phyloP scores from a whole-genome alignment of 1,140 invertebrate species.

The Eurosta solidaginis region DNA sequence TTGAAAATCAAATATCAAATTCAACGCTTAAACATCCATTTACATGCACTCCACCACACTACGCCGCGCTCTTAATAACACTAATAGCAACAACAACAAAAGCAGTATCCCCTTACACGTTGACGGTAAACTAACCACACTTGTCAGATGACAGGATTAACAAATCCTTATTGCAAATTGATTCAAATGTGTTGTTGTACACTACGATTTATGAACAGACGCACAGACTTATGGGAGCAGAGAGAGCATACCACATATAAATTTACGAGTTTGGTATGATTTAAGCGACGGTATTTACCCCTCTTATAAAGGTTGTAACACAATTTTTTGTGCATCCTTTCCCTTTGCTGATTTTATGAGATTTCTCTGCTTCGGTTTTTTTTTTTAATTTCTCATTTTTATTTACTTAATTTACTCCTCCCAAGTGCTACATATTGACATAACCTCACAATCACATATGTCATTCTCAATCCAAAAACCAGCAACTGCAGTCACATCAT shows the following conservation, averaged over 20 bases:
- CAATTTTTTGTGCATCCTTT: not conserved
- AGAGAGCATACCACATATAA: not conserved
- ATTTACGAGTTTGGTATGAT: not conserved
- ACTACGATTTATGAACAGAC: not conserved
- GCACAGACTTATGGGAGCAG: not conserved
- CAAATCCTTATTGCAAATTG: slow-evolving; percentile 58
- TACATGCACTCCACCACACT: not conserved
- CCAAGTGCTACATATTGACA: not conserved
- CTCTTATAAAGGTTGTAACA: not conserved
- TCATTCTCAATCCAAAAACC: not conserved
- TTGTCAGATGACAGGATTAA: slow-evolving; percentile 59
- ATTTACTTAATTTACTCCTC: not conserved
- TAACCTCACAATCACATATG: no score
- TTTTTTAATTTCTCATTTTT: not conserved
- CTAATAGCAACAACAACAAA: not conserved
- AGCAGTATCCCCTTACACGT: not conserved
- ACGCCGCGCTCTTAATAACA: not conserved
- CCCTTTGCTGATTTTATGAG: not conserved
- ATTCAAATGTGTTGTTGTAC: slow-evolving; percentile 45
- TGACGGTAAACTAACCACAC: slow-evolving; percentile 53
- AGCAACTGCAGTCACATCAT: not conserved
- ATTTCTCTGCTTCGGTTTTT: not conserved
- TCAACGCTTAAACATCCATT: not conserved
- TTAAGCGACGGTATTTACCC: not conserved
- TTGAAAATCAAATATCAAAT: not conserved